These are phyloP conservation scores for Xenopus petersii DNA, from an alignment of 2,797 vertebrate genomes.

Conservation along the genomic window DNA sequence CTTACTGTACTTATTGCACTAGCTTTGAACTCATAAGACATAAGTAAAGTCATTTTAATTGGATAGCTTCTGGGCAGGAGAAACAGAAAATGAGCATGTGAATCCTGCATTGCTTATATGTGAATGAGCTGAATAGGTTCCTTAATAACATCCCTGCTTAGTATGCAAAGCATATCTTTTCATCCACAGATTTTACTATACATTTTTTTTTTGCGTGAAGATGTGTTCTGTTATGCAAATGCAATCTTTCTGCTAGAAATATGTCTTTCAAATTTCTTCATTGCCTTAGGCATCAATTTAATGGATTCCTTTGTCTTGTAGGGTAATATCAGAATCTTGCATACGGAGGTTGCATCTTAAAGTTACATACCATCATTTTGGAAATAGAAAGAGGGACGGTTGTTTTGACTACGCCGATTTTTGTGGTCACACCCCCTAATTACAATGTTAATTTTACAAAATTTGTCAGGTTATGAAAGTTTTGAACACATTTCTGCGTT, in stretches of 20 bases:
- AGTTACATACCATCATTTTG: no score
- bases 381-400: no score
- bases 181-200: conserved; percentile 27
- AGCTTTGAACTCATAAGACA: conserved; percentile 15
- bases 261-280: conserved; percentile 41
- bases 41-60: conserved; percentile 43
- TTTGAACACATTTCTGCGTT: no score
- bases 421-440: no score
- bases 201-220: conserved; percentile 37
- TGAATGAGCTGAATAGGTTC: conserved; percentile 15
- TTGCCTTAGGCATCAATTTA: conserved; percentile 23
- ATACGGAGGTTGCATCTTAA: no score
- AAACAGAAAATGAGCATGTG: conserved; percentile 21
- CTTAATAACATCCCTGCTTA: conserved; percentile 21
- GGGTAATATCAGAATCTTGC: background rate
- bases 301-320: background rate
- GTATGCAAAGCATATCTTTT: conserved; percentile 41
- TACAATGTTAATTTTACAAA: no score
- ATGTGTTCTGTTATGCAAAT: conserved; percentile 46
- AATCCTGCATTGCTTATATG: conserved; percentile 23
- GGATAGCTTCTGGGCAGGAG: conserved; percentile 32
- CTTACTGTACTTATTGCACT: background rate
- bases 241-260: conserved; percentile 25
- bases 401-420: no score
- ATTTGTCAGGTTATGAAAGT: no score